Evolutionary conservation across 1,140 invertebrate genomes (phyloP).

Genomic region (Hylaeus volcanicus): DNA sequence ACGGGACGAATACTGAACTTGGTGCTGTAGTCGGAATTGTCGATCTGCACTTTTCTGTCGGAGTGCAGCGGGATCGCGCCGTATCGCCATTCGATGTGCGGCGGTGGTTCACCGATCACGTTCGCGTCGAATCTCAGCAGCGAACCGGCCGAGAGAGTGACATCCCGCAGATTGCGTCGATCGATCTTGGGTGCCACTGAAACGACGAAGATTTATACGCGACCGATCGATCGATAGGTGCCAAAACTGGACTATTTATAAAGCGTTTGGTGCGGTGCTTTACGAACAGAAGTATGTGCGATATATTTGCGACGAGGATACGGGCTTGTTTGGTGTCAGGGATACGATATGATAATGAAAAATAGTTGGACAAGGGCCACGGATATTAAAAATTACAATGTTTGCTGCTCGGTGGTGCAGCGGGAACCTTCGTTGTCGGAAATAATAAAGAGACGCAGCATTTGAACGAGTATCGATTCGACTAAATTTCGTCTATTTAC

Average conservation of each 20-base stretch:
- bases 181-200: slow-evolving; percentile 97
- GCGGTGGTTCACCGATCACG: slow-evolving; percentile 95
- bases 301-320: background rate
- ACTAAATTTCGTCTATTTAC: too few species aligned
- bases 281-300: background rate
- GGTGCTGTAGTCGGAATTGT: slow-evolving; percentile 93
- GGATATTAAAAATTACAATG: background rate
- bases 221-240: slow-evolving; percentile 9
- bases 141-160: slow-evolving; percentile 94
- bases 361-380: slow-evolving; percentile 4
- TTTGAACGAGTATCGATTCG: too few species aligned
- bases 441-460: too few species aligned
- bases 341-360: slow-evolving; percentile 2
- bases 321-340: slow-evolving; percentile 21
- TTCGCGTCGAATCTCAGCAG: slow-evolving; percentile 95
- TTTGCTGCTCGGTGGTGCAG: background rate
- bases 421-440: too few species aligned
- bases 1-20: slow-evolving; percentile 92
- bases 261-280: background rate
- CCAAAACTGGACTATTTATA: slow-evolving; percentile 40
- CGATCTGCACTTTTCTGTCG: slow-evolving; percentile 87
- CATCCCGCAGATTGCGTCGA: slow-evolving; percentile 91
- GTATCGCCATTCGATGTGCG: slow-evolving; percentile 93
- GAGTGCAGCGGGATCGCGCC: slow-evolving; percentile 82
- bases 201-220: slow-evolving; percentile 53